Conservation (phyloP, 2,113 vertebrate species). For the Pollachius pollachius region DNA sequence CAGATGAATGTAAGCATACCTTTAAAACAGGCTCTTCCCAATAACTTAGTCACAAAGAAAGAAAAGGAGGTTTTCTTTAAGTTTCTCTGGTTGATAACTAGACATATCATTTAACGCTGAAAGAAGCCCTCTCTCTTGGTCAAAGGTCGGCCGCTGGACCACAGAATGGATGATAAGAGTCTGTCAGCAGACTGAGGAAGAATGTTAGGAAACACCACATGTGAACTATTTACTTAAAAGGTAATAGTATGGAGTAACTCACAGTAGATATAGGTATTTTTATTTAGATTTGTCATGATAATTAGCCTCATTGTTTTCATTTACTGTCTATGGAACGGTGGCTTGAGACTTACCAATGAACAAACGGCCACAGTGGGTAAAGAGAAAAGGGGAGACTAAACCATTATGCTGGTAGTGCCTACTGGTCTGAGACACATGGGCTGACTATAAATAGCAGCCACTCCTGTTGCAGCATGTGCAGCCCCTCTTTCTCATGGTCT, state of each 20-base stretch:
- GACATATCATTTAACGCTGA: not conserved
- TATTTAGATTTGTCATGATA: no score
- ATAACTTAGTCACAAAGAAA: conserved; percentile 17
- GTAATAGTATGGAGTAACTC: not conserved
- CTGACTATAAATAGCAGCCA: conserved; percentile 62
- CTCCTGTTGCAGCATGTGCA: conserved; percentile 11
- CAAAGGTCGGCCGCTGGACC: conserved; percentile 62
- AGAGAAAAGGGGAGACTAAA: conserved; percentile 7
- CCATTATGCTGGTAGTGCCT: conserved; percentile 8
- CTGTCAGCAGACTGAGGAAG: conserved; percentile 49
- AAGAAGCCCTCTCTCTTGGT: conserved; percentile 32
- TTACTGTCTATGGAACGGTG: not conserved
- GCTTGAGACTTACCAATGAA: conserved; percentile 41
- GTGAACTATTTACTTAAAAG: not conserved
- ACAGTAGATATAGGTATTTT: not conserved
- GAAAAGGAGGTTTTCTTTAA: conserved; percentile 25
- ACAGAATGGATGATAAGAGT: conserved; percentile 42
- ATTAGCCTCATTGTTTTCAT: not conserved
- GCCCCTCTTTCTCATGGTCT: no score
- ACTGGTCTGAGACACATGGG: conserved; percentile 41
- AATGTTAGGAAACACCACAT: conserved; percentile 55
- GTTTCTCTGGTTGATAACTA: conserved; percentile 18
- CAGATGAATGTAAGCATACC: conserved; percentile 31
- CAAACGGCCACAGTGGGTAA: conserved; percentile 3
- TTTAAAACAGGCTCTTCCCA: conserved; percentile 25